A percentile compares a stretch with the other conserved stretches of the same genome.
phyloP scores from a whole-genome alignment of 2,113 vertebrate species.

The Gymnogyps californianus region DNA sequence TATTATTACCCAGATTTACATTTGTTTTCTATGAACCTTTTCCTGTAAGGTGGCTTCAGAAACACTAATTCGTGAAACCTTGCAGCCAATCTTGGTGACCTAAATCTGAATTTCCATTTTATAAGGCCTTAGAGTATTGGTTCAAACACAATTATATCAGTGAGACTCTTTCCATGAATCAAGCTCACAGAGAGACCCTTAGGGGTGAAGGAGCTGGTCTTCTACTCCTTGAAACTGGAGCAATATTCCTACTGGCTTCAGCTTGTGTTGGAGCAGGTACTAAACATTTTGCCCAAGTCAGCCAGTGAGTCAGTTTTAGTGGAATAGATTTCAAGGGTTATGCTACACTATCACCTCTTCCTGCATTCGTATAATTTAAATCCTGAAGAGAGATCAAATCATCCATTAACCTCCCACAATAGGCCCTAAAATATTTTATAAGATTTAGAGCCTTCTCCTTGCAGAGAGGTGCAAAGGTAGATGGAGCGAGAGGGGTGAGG shows the following conservation, averaged over 20 bases:
- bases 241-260: background rate
- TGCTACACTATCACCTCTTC: background rate
- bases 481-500: background rate
- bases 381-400: background rate
- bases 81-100: background rate
- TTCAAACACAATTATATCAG: background rate
- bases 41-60: background rate
- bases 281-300: background rate
- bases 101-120: conserved; percentile 6
- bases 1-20: background rate
- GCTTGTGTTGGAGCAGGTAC: background rate
- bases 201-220: background rate
- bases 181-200: background rate
- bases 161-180: background rate
- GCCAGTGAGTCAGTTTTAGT: background rate
- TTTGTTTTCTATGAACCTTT: conserved; percentile 4
- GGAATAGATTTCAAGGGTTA: background rate
- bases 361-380: background rate
- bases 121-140: background rate
- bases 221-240: background rate
- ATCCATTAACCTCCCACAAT: background rate
- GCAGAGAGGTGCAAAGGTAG: background rate
- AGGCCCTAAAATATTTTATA: background rate
- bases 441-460: background rate
- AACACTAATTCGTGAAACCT: background rate